phyloP scores from a whole-genome alignment of 2,113 vertebrate species.

The Aldabrachelys gigantea region DNA sequence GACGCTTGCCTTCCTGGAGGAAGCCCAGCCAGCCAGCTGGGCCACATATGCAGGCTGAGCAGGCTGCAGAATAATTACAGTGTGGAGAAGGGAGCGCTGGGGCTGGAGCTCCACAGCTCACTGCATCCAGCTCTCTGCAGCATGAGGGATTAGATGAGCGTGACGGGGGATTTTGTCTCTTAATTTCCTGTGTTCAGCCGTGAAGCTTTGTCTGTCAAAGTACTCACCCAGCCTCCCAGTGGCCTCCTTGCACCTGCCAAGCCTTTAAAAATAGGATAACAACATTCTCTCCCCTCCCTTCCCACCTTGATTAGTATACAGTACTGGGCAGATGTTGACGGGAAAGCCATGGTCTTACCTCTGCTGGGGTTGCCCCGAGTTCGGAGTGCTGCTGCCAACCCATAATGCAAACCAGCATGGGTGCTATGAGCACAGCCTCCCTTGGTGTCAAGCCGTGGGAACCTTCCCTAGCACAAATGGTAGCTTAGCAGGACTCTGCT shows the following conservation, averaged over 20 bases:
- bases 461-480: not conserved
- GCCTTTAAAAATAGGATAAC: not conserved
- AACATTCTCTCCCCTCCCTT: not conserved
- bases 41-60: not conserved
- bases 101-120: too few species aligned
- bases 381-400: not conserved
- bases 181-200: not conserved
- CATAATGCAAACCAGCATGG: not conserved
- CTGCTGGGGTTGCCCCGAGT: not conserved
- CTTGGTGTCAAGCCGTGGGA: not conserved
- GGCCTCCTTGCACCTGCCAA: not conserved
- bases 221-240: not conserved
- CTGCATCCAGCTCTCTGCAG: not conserved
- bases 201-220: not conserved
- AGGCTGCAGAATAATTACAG: too few species aligned
- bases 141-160: not conserved
- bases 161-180: not conserved
- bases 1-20: not conserved
- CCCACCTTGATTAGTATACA: not conserved
- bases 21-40: not conserved
- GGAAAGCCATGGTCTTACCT: not conserved
- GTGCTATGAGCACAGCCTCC: not conserved
- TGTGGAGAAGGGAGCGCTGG: too few species aligned
- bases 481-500: not conserved
- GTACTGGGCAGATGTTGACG: not conserved